Conservation (phyloP, 2,113 vertebrate species). For the Halcyon senegalensis region DNA sequence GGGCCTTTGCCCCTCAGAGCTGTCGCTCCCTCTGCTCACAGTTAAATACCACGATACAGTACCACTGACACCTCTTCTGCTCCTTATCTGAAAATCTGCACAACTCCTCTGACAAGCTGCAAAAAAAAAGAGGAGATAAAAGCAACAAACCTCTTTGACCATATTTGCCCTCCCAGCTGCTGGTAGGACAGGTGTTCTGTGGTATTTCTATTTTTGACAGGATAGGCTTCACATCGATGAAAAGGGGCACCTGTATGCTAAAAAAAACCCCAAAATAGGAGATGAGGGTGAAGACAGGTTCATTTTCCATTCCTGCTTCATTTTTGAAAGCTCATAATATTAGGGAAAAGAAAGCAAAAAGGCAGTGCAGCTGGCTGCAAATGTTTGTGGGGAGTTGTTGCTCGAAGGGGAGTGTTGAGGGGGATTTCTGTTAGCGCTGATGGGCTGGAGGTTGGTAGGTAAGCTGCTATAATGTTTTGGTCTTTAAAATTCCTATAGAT, state of each 20-base stretch:
- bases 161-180: background rate
- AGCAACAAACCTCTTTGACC: conserved; percentile 21
- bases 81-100: background rate
- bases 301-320: background rate
- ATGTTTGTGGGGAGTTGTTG: rapidly evolving
- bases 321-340: background rate
- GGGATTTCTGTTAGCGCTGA: background rate
- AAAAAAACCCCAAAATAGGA: background rate
- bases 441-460: background rate
- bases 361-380: background rate
- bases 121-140: too few species aligned
- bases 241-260: conserved; percentile 23
- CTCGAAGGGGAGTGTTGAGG: background rate
- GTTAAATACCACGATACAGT: background rate
- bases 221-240: background rate
- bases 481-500: background rate
- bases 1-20: background rate
- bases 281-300: background rate
- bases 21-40: background rate
- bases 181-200: conserved; percentile 44
- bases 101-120: background rate
- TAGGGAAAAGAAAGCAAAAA: background rate
- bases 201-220: conserved; percentile 61
- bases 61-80: background rate
- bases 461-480: background rate